A percentile compares a stretch with the other conserved stretches of the same genome.
Evolutionary conservation across 1,140 invertebrate species (phyloP).

Genomic region (Drosophila neocordata): DNA sequence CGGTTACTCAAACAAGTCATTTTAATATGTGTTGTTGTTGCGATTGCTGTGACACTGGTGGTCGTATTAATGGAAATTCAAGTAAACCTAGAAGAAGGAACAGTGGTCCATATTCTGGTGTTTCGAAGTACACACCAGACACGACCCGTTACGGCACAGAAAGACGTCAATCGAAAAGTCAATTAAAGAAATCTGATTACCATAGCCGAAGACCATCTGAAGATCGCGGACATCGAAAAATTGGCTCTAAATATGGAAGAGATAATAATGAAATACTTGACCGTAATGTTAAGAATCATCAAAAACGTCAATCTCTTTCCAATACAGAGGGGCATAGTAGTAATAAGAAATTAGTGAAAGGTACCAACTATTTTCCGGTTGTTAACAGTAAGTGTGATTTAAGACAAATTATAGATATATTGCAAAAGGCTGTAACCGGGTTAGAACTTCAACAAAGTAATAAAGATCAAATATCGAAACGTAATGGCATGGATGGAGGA

Average conservation of each 20-base stretch:
- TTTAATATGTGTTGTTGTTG: background rate
- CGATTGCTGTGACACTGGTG: background rate
- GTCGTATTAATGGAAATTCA: background rate
- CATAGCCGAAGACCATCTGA: background rate
- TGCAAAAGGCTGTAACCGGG: background rate
- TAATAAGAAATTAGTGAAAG: too few species aligned
- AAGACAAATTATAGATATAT: constrained; percentile 1
- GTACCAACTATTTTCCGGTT: background rate
- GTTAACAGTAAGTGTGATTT: background rate
- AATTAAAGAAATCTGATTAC: background rate
- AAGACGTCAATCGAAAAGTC: background rate
- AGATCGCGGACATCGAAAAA: background rate
- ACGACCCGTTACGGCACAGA: background rate
- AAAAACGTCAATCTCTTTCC: too few species aligned
- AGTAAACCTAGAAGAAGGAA: background rate
- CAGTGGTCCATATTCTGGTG: background rate
- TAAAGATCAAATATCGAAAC: background rate
- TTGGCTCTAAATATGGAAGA: too few species aligned
- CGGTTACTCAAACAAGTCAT: constrained; percentile 1
- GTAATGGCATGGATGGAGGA: background rate
- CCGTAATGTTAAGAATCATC: too few species aligned
- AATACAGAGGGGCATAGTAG: too few species aligned
- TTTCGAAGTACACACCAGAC: background rate
- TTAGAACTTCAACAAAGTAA: background rate
- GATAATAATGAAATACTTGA: too few species aligned